These are phyloP conservation scores for Pyrgus malvae DNA, from an alignment of 2,888 invertebrate species.

Conservation along the genomic window DNA sequence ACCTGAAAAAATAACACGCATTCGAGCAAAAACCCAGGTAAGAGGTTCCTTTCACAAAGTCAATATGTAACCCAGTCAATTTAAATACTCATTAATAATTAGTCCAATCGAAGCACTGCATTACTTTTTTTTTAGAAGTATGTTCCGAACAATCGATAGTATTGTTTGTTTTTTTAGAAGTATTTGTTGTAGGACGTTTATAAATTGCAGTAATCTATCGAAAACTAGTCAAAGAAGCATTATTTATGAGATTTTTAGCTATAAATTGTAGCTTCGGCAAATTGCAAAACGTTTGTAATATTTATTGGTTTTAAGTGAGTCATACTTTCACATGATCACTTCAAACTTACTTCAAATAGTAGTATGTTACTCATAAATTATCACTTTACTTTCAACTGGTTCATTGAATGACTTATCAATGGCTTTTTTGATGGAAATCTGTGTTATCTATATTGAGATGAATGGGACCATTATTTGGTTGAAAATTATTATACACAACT, in stretches of 20 bases:
- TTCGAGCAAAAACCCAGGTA: constrained; percentile 37
- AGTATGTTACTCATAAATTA: too few species aligned
- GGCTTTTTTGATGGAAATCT: too few species aligned
- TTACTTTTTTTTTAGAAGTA: constrained; percentile 27
- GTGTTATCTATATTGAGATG: too few species aligned
- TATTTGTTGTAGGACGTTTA: too few species aligned
- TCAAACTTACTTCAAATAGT: neutral
- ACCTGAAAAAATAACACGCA: neutral
- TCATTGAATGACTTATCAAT: too few species aligned
- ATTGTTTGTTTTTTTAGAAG: constrained; percentile 15
- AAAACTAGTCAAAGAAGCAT: too few species aligned
- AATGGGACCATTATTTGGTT: too few species aligned
- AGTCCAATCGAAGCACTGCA: constrained; percentile 1
- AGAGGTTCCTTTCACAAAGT: constrained; percentile 35
- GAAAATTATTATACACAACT: too few species aligned
- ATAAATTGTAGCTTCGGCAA: too few species aligned
- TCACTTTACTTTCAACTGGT: too few species aligned
- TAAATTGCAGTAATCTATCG: too few species aligned
- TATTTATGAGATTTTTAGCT: too few species aligned
- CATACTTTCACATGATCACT: neutral
- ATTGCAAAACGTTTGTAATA: neutral
- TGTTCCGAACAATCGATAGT: neutral
- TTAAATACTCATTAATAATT: constrained; percentile 19
- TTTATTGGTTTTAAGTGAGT: neutral
- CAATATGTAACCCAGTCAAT: constrained; percentile 36